These are phyloP conservation scores for Stenotaenia linearis DNA, from an alignment of 2,888 invertebrate species.

Conservation along the genomic window DNA sequence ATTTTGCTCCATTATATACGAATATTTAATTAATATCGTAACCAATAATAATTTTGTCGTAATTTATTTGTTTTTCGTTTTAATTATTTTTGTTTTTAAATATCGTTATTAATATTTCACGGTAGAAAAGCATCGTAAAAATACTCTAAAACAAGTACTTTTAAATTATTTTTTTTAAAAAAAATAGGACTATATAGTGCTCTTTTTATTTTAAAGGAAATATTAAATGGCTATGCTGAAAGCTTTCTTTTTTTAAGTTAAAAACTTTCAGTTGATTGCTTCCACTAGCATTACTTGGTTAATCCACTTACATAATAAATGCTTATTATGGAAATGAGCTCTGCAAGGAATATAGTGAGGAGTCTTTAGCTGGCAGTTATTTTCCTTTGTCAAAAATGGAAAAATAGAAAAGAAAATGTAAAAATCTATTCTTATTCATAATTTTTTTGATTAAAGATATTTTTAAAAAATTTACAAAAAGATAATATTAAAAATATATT, in stretches of 20 bases:
- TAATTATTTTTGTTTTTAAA: too few relatives aligned
- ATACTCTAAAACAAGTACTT: too few relatives aligned
- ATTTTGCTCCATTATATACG: neutral
- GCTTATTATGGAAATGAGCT: neutral
- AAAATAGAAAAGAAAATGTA: neutral
- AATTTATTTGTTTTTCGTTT: neutral
- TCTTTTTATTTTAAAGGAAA: too few relatives aligned
- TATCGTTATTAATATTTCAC: too few relatives aligned
- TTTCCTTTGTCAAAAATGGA: neutral
- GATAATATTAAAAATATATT: too few relatives aligned
- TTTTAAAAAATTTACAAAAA: too few relatives aligned
- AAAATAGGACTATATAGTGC: too few relatives aligned
- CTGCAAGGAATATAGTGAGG: neutral
- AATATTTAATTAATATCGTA: neutral
- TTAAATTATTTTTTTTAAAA: too few relatives aligned
- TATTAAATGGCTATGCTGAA: too few relatives aligned
- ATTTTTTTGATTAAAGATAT: neutral
- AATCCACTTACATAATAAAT: conserved; percentile 3
- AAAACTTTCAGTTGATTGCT: neutral
- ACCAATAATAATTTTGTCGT: neutral
- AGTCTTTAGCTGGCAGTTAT: neutral
- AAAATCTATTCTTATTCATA: too few relatives aligned
- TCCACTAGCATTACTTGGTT: neutral
- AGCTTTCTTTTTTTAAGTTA: neutral
- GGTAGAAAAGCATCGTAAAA: too few relatives aligned